phyloP scores from a whole-genome alignment of 2,797 vertebrate genomes.

The Antrozous pallidus region DNA sequence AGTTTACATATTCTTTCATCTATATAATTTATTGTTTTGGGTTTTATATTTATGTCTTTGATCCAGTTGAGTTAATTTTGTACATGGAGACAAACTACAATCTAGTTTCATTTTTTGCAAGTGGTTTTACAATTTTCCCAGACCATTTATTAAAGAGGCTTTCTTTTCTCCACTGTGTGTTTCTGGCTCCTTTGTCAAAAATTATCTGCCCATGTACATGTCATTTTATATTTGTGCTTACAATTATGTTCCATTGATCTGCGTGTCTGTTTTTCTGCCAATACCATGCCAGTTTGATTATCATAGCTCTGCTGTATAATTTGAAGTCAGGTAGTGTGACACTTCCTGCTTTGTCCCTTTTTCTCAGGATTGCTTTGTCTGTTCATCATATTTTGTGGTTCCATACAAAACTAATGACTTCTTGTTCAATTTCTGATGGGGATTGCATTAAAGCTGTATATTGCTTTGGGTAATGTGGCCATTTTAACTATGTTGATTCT shows the following conservation, averaged over 20 bases:
- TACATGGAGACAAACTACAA: not conserved
- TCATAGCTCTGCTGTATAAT: too few species aligned
- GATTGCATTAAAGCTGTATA: too few species aligned
- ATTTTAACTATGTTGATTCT: too few species aligned
- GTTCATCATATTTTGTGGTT: too few species aligned
- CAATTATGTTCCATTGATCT: not conserved
- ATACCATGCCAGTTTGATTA: too few species aligned
- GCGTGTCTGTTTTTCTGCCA: not conserved
- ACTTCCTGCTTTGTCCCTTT: too few species aligned
- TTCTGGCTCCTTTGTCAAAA: not conserved
- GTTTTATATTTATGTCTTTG: not conserved
- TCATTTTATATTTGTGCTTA: not conserved
- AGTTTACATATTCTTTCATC: not conserved
- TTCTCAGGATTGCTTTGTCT: too few species aligned
- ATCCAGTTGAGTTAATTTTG: not conserved
- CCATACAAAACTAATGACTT: too few species aligned
- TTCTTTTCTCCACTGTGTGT: not conserved
- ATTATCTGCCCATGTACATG: not conserved
- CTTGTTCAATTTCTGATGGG: too few species aligned
- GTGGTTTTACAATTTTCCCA: not conserved
- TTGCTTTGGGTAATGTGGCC: too few species aligned
- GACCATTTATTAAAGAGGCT: not conserved
- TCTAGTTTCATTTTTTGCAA: not conserved
- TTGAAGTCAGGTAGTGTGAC: too few species aligned
- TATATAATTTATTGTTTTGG: not conserved